Conservation (phyloP, 1,140 invertebrate genomes). For the Pollicipes pollicipes region DNA sequence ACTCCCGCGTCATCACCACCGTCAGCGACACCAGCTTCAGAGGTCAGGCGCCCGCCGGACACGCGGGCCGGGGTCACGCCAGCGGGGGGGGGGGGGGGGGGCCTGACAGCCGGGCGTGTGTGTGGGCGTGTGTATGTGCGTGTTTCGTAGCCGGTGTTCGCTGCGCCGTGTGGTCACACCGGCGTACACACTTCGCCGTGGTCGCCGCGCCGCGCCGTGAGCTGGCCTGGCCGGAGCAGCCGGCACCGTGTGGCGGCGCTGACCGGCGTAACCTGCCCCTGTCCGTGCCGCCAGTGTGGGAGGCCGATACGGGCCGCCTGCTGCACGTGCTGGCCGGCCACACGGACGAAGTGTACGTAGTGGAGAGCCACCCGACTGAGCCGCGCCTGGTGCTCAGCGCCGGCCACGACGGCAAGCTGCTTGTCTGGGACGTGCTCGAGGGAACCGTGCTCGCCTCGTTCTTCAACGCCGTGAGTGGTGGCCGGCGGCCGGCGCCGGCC, state of each 20-base stretch:
- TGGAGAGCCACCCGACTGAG: conserved; percentile 81
- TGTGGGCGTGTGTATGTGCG: no score
- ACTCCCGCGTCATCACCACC: conserved; percentile 73
- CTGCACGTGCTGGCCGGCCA: conserved; percentile 57
- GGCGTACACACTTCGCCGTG: no score
- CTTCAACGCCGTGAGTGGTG: background rate
- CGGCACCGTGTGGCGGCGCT: no score
- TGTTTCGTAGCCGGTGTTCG: no score
- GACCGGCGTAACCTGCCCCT: no score
- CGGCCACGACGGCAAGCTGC: conserved; percentile 86
- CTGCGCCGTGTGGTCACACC: no score
- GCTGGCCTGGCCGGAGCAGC: no score
- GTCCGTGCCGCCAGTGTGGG: conserved; percentile 48
- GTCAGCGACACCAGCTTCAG: conserved; percentile 62
- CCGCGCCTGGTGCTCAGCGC: conserved; percentile 61
- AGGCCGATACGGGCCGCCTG: conserved; percentile 42
- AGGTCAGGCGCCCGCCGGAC: conserved; percentile 40
- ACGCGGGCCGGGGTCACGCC: conserved; percentile 66
- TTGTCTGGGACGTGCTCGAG: conserved; percentile 66
- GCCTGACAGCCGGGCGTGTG: conserved; percentile 74
- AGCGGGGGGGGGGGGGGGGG: conserved; percentile 84
- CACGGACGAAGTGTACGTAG: conserved; percentile 80
- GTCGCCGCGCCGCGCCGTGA: no score
- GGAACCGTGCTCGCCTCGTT: conserved; percentile 25
- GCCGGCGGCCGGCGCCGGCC: no score